Conservation (phyloP, 2,888 invertebrate species). For the Erynnis tages region DNA sequence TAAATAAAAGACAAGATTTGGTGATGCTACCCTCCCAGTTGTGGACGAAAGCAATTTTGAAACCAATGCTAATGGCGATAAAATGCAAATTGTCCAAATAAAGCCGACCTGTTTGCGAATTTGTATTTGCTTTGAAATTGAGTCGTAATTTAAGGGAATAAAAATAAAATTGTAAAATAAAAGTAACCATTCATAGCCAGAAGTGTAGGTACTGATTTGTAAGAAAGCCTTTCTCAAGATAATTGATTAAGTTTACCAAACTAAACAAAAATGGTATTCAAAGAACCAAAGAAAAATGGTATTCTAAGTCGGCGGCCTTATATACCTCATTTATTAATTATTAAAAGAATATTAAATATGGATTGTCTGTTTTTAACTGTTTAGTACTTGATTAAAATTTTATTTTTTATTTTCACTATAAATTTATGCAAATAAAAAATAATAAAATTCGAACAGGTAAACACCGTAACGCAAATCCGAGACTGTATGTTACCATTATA, state of each 20-base stretch:
- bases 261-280: too few relatives aligned
- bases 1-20: constrained; percentile 57
- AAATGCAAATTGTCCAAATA: constrained; percentile 35
- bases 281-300: too few relatives aligned
- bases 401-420: too few relatives aligned
- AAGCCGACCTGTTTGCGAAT: constrained; percentile 5
- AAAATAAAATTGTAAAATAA: constrained; percentile 11
- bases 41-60: constrained; percentile 35
- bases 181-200: background rate
- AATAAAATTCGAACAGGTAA: constrained; percentile 40
- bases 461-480: constrained; percentile 45
- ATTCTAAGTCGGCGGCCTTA: too few relatives aligned
- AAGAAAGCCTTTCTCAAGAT: background rate
- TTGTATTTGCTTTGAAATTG: constrained; percentile 15
- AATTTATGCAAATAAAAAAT: too few relatives aligned
- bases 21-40: constrained; percentile 35
- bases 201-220: too few relatives aligned
- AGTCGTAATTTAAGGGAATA: constrained; percentile 6
- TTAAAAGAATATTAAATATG: too few relatives aligned
- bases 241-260: too few relatives aligned
- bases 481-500: constrained; percentile 63
- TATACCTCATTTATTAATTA: too few relatives aligned
- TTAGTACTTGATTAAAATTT: too few relatives aligned
- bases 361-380: too few relatives aligned
- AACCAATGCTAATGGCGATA: constrained; percentile 31